Evolutionary conservation across 1,140 invertebrate genomes (phyloP).

Genomic region (Drosophila seguyi): DNA sequence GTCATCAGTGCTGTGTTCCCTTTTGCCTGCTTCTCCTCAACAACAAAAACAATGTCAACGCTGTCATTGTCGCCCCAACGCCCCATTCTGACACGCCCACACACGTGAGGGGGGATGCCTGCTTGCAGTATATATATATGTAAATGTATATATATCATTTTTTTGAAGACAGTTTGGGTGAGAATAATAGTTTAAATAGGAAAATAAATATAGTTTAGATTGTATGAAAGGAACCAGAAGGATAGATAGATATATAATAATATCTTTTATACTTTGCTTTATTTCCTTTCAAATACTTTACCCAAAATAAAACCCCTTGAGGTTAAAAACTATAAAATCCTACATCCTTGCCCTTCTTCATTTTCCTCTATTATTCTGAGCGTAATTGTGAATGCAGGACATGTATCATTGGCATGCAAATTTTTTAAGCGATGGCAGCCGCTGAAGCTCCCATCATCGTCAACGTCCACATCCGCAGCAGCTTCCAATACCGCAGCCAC

Average conservation of each 20-base stretch:
- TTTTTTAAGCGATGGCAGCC: slow-evolving; percentile 49
- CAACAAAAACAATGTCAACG: slow-evolving; percentile 31
- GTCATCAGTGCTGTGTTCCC: slow-evolving; percentile 66
- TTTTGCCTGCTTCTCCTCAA: slow-evolving; percentile 18
- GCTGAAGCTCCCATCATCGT: slow-evolving; percentile 12
- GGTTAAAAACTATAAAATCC: neutral
- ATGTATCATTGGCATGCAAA: slow-evolving; percentile 78
- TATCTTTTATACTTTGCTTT: too few species aligned
- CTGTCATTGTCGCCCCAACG: slow-evolving; percentile 48
- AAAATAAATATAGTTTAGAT: neutral
- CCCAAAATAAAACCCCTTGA: neutral
- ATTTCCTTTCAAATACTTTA: neutral
- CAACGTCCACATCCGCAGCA: slow-evolving; percentile 6
- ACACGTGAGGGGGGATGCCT: slow-evolving; percentile 6
- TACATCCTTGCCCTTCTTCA: rapidly evolving
- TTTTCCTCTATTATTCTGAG: slow-evolving; percentile 17
- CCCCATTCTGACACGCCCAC: slow-evolving; percentile 73
- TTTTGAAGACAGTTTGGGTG: slow-evolving; percentile 45
- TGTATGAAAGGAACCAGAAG: neutral
- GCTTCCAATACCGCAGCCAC: slow-evolving; percentile 2
- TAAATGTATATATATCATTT: slow-evolving; percentile 37
- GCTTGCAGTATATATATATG: slow-evolving; percentile 12
- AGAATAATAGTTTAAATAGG: slow-evolving; percentile 5
- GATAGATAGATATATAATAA: too few species aligned
- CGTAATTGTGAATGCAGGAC: slow-evolving; percentile 28